These are phyloP conservation scores for Iphiclides podalirius DNA, from an alignment of 2,888 invertebrate species.

Conservation along the genomic window DNA sequence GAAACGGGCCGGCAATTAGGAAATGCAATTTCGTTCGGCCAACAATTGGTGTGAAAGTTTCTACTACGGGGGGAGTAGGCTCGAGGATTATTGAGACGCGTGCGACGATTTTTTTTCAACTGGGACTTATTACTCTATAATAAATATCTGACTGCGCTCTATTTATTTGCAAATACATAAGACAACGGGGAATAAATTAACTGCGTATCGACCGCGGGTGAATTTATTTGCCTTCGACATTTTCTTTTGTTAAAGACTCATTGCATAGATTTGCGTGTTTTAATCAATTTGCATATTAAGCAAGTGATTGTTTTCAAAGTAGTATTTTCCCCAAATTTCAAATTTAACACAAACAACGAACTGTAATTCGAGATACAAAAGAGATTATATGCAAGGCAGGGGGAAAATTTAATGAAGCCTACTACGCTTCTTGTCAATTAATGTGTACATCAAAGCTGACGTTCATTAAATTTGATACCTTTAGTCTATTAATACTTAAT, in stretches of 20 bases:
- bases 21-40: constrained; percentile 65
- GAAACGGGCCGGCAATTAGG: constrained; percentile 69
- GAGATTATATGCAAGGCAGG: background rate
- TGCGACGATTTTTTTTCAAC: constrained; percentile 32
- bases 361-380: too few relatives aligned
- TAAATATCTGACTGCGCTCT: background rate
- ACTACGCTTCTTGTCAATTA: background rate
- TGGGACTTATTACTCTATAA: constrained; percentile 1
- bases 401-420: background rate
- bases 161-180: constrained; percentile 4
- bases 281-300: too few relatives aligned
- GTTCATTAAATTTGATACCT: background rate
- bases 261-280: too few relatives aligned
- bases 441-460: background rate
- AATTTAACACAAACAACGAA: too few relatives aligned
- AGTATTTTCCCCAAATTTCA: background rate
- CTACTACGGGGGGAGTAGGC: constrained; percentile 37
- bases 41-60: constrained; percentile 50
- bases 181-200: background rate
- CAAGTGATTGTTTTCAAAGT: background rate
- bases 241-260: too few relatives aligned
- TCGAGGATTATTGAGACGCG: constrained; percentile 45
- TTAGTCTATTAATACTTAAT: background rate
- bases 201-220: too few relatives aligned
- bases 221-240: too few relatives aligned